phyloP scores from a whole-genome alignment of 2,888 invertebrate species.

The Sinopyrophorus schimmeli region DNA sequence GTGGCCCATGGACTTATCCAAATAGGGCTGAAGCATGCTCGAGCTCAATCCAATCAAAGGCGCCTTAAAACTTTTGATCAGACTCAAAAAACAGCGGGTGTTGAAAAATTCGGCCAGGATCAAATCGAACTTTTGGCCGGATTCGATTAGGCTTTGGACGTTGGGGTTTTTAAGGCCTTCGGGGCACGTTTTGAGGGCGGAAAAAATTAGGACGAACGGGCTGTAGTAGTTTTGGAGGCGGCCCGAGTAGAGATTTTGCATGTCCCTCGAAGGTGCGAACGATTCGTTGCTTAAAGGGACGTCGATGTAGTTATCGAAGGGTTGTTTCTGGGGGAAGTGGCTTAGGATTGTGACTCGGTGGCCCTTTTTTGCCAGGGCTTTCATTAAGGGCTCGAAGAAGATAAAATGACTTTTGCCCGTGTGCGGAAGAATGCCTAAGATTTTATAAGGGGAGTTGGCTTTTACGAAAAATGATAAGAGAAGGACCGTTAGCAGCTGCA shows the following conservation, averaged over 20 bases:
- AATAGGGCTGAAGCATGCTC: constrained; percentile 56
- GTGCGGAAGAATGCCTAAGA: constrained; percentile 69
- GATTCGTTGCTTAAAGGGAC: constrained; percentile 29
- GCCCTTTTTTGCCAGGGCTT: constrained; percentile 63
- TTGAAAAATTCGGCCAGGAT: constrained; percentile 72
- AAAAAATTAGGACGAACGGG: too few relatives aligned
- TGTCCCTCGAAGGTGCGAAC: too few relatives aligned
- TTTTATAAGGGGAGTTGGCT: too few relatives aligned
- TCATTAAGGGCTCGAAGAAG: constrained; percentile 64
- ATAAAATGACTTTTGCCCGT: constrained; percentile 72
- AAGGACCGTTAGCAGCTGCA: too few relatives aligned
- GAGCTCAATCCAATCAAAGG: constrained; percentile 60
- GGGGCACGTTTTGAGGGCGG: constrained; percentile 27
- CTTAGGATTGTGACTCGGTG: constrained; percentile 71
- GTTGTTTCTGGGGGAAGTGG: constrained; percentile 57
- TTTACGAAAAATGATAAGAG: too few relatives aligned
- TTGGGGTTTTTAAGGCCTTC: constrained; percentile 37
- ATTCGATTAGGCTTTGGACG: constrained; percentile 6
- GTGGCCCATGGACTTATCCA: constrained; percentile 48
- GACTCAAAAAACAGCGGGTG: constrained; percentile 69
- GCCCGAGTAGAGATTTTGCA: too few relatives aligned
- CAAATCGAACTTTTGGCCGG: constrained; percentile 63
- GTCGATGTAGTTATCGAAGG: constrained; percentile 33
- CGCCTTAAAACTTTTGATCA: constrained; percentile 64
- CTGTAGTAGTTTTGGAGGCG: too few relatives aligned